phyloP scores from a whole-genome alignment of 2,797 vertebrate genomes.

The Malacoctenus gilli region DNA sequence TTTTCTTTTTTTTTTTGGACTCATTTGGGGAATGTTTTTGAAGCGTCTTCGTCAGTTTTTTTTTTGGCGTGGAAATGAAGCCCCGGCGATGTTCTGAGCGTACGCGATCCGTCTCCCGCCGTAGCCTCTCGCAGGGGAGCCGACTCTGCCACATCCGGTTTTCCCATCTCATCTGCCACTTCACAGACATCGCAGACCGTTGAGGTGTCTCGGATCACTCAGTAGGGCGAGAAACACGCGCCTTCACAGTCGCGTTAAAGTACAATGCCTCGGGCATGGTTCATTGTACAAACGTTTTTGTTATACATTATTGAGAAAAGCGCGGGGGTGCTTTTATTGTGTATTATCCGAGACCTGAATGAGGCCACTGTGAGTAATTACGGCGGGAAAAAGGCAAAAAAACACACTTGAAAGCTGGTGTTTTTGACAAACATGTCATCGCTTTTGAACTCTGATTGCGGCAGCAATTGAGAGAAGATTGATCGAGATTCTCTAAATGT shows the following conservation, averaged over 20 bases:
- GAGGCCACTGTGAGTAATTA: conserved; percentile 14
- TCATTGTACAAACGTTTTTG: conserved; percentile 21
- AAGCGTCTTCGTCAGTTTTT: too few species aligned
- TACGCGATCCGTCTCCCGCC: conserved; percentile 1
- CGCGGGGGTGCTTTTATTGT: too few species aligned
- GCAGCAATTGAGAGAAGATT: conserved; percentile 1
- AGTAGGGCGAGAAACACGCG: conserved; percentile 36
- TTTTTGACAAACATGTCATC: conserved; percentile 22
- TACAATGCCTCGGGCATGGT: conserved; percentile 36
- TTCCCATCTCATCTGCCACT: conserved; percentile 30
- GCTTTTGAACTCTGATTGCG: conserved; percentile 13
- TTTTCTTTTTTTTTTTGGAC: too few species aligned
- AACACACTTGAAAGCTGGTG: conserved; percentile 10
- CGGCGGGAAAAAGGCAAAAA: too few species aligned
- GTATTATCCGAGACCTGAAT: too few species aligned
- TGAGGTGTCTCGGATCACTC: conserved; percentile 44
- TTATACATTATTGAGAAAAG: conserved; percentile 23
- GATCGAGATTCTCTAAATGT: conserved; percentile 15
- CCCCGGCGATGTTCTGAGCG: not conserved
- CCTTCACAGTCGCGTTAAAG: conserved; percentile 47
- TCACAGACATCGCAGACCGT: conserved; percentile 49
- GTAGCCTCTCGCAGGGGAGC: conserved; percentile 7
- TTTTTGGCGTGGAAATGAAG: too few species aligned
- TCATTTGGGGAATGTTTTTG: too few species aligned
- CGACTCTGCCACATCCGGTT: conserved; percentile 25